Evolutionary conservation across 2,113 vertebrate species (phyloP), one percentile per base, ranked within the genome.

Genomic region (Anhinga rufa): DNA sequence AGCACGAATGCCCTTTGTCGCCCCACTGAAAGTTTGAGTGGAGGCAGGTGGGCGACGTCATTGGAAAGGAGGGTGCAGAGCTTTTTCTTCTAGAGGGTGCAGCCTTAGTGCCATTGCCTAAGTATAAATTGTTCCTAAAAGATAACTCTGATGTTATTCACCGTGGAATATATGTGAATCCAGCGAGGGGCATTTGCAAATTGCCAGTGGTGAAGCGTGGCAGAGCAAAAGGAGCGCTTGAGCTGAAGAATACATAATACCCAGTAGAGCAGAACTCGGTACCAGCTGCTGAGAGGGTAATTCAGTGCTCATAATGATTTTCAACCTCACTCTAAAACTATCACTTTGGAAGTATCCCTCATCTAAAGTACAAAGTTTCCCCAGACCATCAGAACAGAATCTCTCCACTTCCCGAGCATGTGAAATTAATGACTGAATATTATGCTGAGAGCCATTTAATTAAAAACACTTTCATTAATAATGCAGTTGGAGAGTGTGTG

Each of bases 381-480:
- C 69, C 84, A 94, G 52, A 86, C 84, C 86, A 34, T 88, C 86
- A 10, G 64, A 84, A 88, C 17, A 51, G 82, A 82, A 86, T 93
- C 88, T 93, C 86, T 93, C 60, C 79, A 46, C 75, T 86, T 82
- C 77, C 82, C 10, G 36, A 95, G 82, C 81, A 55, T 90, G 93
- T 38, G 93, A 91, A 97, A 95, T 96, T 97, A 97, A 97, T 95
- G 96, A 92, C 82, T 91, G 90, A 95, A 95, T 94, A 93, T 93
- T 94, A 94, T 90, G 86, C 93, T 89, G 91, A 96, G 95, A 95
- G 82, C 83, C 92, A 86, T 96, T 96, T 98, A 95, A 97, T 98
- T 97, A 98, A 97, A 94, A 94, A 65, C 52, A 92, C 76, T 97
- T 90, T 55, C 90, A 93, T 96, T 96, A 95, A 97, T 97, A 95